These are phyloP conservation scores for Botia kubotai DNA, from an alignment of 2,797 vertebrate genomes.

Conservation along the genomic window DNA sequence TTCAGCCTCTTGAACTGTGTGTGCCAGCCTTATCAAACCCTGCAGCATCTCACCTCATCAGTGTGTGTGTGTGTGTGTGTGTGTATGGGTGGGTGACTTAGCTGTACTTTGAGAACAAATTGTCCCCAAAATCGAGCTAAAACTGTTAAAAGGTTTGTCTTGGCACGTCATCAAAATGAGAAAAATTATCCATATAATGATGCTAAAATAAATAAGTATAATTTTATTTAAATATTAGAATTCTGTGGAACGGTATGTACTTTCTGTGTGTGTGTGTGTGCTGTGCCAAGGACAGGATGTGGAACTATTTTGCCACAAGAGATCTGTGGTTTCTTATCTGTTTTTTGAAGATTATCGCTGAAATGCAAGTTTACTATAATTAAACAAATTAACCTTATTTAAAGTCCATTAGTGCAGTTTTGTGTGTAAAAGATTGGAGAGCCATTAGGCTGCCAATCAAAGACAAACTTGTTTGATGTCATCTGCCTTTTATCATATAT, in stretches of 20 bases:
- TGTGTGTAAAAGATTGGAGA: not conserved
- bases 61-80: not conserved
- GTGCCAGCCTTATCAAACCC: conserved; percentile 2
- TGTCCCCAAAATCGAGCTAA: no score
- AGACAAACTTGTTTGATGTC: not conserved
- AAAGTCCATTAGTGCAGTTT: conserved; percentile 42
- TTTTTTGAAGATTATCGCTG: conserved; percentile 33
- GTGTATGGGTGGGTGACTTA: not conserved
- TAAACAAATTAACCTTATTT: conserved; percentile 35
- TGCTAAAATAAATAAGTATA: not conserved
- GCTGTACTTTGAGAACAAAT: not conserved
- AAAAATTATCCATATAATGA: not conserved
- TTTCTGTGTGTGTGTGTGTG: conserved; percentile 40
- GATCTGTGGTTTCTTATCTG: conserved; percentile 36
- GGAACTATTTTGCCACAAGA: conserved; percentile 20
- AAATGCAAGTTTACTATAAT: conserved; percentile 30
- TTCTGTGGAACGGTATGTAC: no score
- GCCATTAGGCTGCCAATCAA: not conserved
- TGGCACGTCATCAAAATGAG: not conserved
- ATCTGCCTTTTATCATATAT: not conserved
- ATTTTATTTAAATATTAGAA: not conserved
- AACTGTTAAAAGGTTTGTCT: no score
- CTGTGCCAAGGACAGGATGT: conserved; percentile 22
- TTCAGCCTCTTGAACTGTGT: not conserved
- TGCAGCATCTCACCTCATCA: conserved; percentile 12